Base-by-base conservation (phyloP, 2,113 vertebrate species). In the Festucalex cinctus region DNA sequence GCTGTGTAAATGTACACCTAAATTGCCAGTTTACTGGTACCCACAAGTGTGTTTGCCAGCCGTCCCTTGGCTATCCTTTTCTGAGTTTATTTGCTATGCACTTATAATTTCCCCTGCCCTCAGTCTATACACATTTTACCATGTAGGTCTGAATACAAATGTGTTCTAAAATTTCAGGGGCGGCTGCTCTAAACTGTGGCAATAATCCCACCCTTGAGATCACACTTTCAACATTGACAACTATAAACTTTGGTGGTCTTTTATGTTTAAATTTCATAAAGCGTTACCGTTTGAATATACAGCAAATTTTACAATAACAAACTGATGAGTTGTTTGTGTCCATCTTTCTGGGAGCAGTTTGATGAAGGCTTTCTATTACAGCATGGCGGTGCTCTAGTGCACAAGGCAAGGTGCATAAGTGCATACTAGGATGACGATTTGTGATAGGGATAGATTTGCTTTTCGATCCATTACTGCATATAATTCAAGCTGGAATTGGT, bases 81-180 rank as follows among this genome's bases (percentile, higher is more conserved):
- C 32, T 10, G 57, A 36, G 17, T 37, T 59, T 37, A 59, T 59
- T 59, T 9, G 57, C 35, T n/a, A 9, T 37, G 57, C 57, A 36
- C 57, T 36, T 59, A 36, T 59, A 59, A 59, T 59, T 59, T 59
- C 9, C 57, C 57, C 57, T 59, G 35, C 32, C 17, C 8, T 13
- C 32, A 59, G 17, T 59, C 32, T 59, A 4, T 32, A 8, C 57
- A 36, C 57, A 59, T 59, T 36, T 37, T 59, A 36, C 57, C 57
- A 12, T 12, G 32, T 59, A 59, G 57, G 32, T 59, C 57, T 59
- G 57, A 59, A 59, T 59, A 59, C 57, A 57, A 57, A 57, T 57
- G 54, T 19, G 19, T 16, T 51, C 48, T 51, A n/a, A 59, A 37
- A 59, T 36, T 59, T n/a, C 19, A 59, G 57, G 32, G 19, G 17